Evolutionary conservation across 2,888 invertebrate species (phyloP).

Genomic region (Orgyia antiqua): DNA sequence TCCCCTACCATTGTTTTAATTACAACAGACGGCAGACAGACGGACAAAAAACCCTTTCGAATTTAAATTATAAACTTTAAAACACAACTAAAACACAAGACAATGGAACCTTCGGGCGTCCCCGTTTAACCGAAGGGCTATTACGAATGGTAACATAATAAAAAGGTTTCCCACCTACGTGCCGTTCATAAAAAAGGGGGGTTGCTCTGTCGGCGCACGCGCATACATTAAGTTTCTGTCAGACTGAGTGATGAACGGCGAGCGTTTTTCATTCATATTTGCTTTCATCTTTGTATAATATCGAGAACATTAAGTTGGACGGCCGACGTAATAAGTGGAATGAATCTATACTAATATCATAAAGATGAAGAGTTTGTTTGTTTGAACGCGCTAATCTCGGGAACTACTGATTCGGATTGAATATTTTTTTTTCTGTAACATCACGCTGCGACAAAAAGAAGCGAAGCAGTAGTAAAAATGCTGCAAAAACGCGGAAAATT

Average conservation of each 20-base stretch:
- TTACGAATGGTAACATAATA: constrained; percentile 51
- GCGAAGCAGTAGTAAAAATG: no score
- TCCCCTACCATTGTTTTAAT: constrained; percentile 48
- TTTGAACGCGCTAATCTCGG: no score
- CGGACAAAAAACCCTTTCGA: constrained; percentile 34
- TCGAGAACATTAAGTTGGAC: no score
- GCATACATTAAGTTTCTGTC: constrained; percentile 30
- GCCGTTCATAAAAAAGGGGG: constrained; percentile 36
- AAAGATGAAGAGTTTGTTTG: no score
- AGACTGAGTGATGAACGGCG: constrained; percentile 11
- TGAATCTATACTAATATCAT: no score
- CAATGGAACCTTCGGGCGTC: constrained; percentile 33
- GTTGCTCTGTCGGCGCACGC: constrained; percentile 33
- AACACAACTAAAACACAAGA: constrained; percentile 49
- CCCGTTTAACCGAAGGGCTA: constrained; percentile 35
- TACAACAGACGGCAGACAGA: constrained; percentile 35
- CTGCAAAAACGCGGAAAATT: no score
- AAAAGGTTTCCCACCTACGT: constrained; percentile 53
- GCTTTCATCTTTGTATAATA: no score
- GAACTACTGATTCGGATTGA: no score
- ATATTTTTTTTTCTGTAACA: no score
- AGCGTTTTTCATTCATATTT: constrained; percentile 10
- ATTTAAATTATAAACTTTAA: constrained; percentile 53
- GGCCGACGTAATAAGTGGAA: no score
- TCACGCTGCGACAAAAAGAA: no score